phyloP scores from a whole-genome alignment of 2,113 vertebrate species.

The Lepidothrix coronata region DNA sequence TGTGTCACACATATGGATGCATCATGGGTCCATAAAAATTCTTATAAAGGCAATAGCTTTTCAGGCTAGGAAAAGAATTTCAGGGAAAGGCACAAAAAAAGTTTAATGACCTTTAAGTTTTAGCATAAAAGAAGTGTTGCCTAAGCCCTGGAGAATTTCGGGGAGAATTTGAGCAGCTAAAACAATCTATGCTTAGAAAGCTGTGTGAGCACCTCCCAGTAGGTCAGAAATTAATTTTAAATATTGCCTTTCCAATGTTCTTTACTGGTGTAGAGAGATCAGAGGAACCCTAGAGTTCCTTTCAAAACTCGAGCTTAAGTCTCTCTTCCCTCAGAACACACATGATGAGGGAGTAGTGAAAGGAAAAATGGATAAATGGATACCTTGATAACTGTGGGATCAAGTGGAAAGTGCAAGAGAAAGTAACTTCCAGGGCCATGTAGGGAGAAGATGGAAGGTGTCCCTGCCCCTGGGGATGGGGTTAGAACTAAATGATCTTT shows the following conservation, averaged over 20 bases:
- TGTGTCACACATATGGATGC: background rate
- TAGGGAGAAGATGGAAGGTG: background rate
- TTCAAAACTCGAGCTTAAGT: background rate
- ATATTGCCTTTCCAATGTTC: background rate
- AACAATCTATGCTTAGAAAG: background rate
- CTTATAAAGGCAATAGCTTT: background rate
- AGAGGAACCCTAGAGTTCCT: background rate
- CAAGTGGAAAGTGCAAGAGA: background rate
- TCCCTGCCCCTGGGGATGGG: background rate
- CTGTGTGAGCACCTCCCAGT: background rate
- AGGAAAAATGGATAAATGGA: background rate
- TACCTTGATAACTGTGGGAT: background rate
- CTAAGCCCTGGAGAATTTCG: background rate
- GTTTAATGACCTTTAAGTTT: background rate
- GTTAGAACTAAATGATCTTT: background rate
- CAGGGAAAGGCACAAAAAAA: background rate
- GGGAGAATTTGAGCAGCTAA: background rate
- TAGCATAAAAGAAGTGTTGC: background rate
- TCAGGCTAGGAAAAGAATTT: background rate
- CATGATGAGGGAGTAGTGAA: background rate
- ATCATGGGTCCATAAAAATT: background rate
- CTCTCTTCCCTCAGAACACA: background rate
- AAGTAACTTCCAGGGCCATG: rapidly evolving
- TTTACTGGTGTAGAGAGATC: background rate
- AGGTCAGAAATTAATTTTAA: background rate